phyloP scores from a whole-genome alignment of 2,797 vertebrate species.

The Xenops minutus region DNA sequence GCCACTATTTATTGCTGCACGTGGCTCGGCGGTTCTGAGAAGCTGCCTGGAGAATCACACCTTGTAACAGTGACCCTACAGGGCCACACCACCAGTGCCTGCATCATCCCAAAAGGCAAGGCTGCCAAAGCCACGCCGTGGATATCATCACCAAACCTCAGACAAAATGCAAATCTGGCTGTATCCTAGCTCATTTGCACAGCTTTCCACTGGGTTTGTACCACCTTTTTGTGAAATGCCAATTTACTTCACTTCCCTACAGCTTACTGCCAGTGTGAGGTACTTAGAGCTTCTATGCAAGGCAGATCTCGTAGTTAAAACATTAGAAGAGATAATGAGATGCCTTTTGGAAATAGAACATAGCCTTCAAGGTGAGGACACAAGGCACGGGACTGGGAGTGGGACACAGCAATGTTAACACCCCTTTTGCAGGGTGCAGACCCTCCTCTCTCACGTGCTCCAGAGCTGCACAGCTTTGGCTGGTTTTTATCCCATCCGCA shows the following conservation, averaged over 20 bases:
- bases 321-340: conserved; percentile 53
- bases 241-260: conserved; percentile 68
- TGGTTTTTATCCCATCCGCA: conserved; percentile 55
- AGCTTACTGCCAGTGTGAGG: conserved; percentile 62
- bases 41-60: conserved; percentile 66
- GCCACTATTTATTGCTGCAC: conserved; percentile 52
- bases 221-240: conserved; percentile 63
- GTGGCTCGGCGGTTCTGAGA: conserved; percentile 45
- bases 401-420: conserved; percentile 8
- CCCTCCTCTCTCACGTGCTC: not conserved
- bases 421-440: conserved; percentile 6
- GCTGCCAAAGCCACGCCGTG: conserved; percentile 63
- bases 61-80: conserved; percentile 67
- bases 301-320: conserved; percentile 64
- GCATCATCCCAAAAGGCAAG: conserved; percentile 51
- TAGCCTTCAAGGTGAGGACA: not conserved
- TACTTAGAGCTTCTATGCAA: conserved; percentile 62
- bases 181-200: conserved; percentile 60
- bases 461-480: conserved; percentile 23
- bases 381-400: not conserved
- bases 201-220: conserved; percentile 49
- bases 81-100: conserved; percentile 14
- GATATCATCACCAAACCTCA: conserved; percentile 52
- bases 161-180: conserved; percentile 66
- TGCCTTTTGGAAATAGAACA: conserved; percentile 7